phyloP scores from a whole-genome alignment of 2,113 vertebrate genomes.

The Calypte anna region DNA sequence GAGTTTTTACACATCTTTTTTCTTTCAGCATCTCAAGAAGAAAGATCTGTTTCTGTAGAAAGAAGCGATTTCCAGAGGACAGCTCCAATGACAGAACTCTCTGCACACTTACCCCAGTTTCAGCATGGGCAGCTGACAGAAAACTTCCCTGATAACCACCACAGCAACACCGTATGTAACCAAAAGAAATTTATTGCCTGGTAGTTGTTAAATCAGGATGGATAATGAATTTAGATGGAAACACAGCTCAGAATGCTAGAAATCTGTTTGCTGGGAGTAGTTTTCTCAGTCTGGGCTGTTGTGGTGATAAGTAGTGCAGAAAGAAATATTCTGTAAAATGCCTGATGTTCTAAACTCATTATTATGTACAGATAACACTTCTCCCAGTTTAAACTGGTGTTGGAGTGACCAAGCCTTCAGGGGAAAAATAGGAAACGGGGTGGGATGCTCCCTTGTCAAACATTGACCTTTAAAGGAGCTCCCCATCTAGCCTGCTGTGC shows the following conservation, averaged over 20 bases:
- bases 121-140: conserved; percentile 84
- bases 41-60: conserved; percentile 24
- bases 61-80: conserved; percentile 48
- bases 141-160: conserved; percentile 76
- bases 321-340: neutral
- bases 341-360: neutral
- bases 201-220: neutral
- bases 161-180: conserved; percentile 76
- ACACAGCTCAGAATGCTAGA: neutral
- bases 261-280: neutral
- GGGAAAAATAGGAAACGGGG: neutral
- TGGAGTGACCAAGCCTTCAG: neutral
- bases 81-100: conserved; percentile 82
- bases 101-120: conserved; percentile 82
- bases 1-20: conserved; percentile 54
- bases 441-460: neutral
- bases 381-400: neutral
- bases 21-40: conserved; percentile 69
- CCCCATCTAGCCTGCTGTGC: neutral
- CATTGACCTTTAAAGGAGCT: neutral
- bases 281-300: neutral
- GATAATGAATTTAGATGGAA: neutral
- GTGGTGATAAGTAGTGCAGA: neutral
- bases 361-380: neutral
- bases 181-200: neutral